Percentiles rank a stretch among this genome's conserved stretches.
phyloP scores from a whole-genome alignment of 1,140 invertebrate genomes.

The Hylaeus anthracinus region DNA sequence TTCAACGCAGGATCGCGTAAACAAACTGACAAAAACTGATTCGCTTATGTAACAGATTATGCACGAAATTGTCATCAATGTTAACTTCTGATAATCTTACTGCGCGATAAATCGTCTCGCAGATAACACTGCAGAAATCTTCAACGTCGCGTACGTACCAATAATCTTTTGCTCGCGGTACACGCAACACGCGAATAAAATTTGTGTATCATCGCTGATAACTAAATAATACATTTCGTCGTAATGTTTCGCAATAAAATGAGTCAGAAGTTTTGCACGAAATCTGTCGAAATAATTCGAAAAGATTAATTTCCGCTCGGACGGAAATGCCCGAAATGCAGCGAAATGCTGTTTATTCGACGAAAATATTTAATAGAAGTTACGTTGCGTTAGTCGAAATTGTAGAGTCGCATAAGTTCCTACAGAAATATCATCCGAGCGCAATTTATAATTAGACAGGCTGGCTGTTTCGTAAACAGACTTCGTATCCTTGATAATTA shows the following conservation, averaged over 20 bases:
- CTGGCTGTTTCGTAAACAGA: constrained; percentile 44
- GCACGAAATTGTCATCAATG: constrained; percentile 3
- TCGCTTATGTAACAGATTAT: constrained; percentile 37
- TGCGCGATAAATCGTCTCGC: background rate
- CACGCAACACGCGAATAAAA: too few species aligned
- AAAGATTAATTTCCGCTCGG: background rate
- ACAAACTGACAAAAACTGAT: constrained; percentile 6
- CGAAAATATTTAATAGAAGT: too few species aligned
- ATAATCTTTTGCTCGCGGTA: too few species aligned
- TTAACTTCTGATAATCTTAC: background rate
- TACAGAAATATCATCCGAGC: constrained; percentile 33
- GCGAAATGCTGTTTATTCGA: too few species aligned
- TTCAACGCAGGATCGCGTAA: background rate
- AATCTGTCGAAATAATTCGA: background rate
- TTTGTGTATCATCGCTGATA: background rate
- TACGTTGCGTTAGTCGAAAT: background rate
- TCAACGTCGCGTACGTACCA: background rate
- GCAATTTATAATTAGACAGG: constrained; percentile 41
- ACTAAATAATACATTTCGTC: background rate
- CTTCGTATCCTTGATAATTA: constrained; percentile 48
- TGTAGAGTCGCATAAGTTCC: constrained; percentile 13
- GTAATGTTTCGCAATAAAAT: too few species aligned
- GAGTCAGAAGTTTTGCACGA: too few species aligned
- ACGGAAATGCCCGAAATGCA: too few species aligned
- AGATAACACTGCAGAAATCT: background rate